phyloP scores from a whole-genome alignment of 1,140 invertebrate genomes.

The Magallana ariakensis region DNA sequence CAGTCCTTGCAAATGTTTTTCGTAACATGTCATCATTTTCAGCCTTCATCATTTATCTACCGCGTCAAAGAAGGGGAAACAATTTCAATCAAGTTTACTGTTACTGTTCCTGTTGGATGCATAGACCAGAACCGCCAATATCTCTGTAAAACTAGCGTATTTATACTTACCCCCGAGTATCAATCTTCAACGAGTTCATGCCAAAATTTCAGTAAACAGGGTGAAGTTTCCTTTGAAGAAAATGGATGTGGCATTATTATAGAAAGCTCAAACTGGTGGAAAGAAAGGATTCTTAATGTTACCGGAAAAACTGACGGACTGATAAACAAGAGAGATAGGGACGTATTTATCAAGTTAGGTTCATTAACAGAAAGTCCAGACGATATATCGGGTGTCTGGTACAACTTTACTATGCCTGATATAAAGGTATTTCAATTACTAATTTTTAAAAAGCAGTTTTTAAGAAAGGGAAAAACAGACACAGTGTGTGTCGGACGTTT shows the following conservation, averaged over 20 bases:
- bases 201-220: not conserved
- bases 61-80: not conserved
- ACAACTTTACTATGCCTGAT: not conserved
- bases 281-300: not conserved
- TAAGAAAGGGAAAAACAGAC: too few relatives aligned
- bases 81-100: not conserved
- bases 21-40: not conserved
- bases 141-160: not conserved
- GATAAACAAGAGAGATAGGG: not conserved
- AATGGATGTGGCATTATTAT: not conserved
- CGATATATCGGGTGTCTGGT: not conserved
- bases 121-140: not conserved
- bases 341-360: not conserved
- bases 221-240: not conserved
- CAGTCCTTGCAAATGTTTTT: not conserved
- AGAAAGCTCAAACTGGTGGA: not conserved
- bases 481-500: too few relatives aligned
- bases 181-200: not conserved
- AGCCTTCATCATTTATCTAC: not conserved
- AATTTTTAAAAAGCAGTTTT: too few relatives aligned
- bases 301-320: not conserved
- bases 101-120: not conserved
- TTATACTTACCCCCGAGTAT: not conserved
- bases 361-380: not conserved
- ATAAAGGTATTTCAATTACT: too few relatives aligned